These are phyloP conservation scores for Chironomus riparius DNA, from an alignment of 2,888 invertebrate genomes.

Conservation along the genomic window DNA sequence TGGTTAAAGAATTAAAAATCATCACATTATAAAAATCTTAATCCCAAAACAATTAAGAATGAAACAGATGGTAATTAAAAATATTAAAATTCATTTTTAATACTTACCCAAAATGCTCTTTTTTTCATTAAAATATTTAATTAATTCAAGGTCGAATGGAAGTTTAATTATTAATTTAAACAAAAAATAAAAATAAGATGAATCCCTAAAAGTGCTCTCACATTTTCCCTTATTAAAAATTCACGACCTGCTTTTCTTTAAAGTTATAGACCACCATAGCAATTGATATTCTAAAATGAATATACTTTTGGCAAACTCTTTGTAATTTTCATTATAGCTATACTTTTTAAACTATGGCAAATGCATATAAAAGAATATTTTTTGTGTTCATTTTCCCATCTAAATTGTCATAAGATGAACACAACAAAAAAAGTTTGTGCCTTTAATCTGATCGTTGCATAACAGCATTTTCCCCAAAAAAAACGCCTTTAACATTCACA, in stretches of 20 bases:
- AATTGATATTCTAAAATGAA: not conserved
- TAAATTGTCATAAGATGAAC: not conserved
- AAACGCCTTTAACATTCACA: slow-evolving; percentile 12
- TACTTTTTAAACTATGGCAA: not conserved
- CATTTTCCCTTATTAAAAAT: not conserved
- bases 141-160: not conserved
- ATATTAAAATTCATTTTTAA: too few species aligned
- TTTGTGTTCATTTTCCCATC: too few species aligned
- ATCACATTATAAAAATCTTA: too few species aligned
- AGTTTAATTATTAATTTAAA: not conserved
- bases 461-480: not conserved
- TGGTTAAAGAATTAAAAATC: too few species aligned
- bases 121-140: not conserved
- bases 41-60: too few species aligned
- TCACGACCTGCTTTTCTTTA: not conserved
- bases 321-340: not conserved
- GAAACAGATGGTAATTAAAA: too few species aligned
- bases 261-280: too few species aligned
- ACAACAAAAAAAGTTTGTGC: not conserved
- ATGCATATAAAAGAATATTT: not conserved
- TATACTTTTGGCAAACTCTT: not conserved
- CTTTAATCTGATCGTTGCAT: not conserved
- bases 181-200: not conserved
- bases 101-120: too few species aligned
- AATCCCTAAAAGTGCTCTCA: not conserved